Percentiles rank a stretch among this genome's conserved stretches.
Evolutionary conservation across 2,888 invertebrate genomes (phyloP).

Genomic region (Aphodius sticticus): DNA sequence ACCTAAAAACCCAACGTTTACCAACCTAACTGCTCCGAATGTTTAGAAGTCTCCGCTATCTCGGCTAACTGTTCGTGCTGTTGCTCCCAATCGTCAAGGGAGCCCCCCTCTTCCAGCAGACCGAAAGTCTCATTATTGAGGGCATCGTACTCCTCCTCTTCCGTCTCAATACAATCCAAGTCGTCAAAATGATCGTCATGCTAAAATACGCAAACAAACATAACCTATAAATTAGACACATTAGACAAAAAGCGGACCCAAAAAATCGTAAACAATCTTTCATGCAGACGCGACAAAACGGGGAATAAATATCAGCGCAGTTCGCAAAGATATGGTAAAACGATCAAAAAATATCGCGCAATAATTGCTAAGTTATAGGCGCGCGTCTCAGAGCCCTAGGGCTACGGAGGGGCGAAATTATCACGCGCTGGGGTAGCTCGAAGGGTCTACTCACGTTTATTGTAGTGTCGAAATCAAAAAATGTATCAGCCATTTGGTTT

Average conservation of each 20-base stretch:
- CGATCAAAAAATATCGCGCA: conserved; percentile 13
- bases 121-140: conserved; percentile 94
- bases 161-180: conserved; percentile 67
- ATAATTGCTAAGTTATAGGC: neutral
- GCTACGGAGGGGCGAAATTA: neutral
- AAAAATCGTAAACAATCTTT: neutral
- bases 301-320: neutral
- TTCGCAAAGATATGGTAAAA: conserved; percentile 10
- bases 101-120: conserved; percentile 67
- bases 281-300: neutral
- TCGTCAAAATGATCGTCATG: conserved; percentile 63
- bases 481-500: conserved; percentile 82
- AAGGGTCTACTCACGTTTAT: conserved; percentile 71
- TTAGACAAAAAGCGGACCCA: neutral
- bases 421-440: neutral
- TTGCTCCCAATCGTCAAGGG: conserved; percentile 74
- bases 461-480: conserved; percentile 85
- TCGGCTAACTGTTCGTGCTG: conserved; percentile 75
- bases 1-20: conserved; percentile 9
- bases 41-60: conserved; percentile 63
- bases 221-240: neutral
- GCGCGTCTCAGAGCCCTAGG: neutral
- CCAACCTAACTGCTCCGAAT: conserved; percentile 53
- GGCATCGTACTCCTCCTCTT: conserved; percentile 89
- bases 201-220: conserved; percentile 40